Evolutionary conservation across 2,797 vertebrate genomes (phyloP), one percentile per base, ranked within the genome.

Genomic region (Myotis pilosus): DNA sequence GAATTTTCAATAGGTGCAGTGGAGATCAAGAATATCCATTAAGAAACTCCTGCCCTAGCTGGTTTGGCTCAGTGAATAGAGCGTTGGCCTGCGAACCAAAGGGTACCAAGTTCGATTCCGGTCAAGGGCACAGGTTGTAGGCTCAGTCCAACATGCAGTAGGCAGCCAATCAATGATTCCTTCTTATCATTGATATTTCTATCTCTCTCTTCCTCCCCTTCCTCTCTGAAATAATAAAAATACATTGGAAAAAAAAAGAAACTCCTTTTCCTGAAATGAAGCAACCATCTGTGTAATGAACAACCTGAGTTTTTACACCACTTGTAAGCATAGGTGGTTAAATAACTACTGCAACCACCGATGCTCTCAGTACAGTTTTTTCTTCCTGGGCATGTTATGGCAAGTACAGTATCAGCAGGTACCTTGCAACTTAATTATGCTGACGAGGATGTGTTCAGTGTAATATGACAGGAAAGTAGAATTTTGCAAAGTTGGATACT

Each of bases 321-420:
- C 33, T 62, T 80, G 87, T 25, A 30, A 79, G 69, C 80, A 86
- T 55, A 92, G 78, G 81, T 74, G 74, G 94, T 71, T 62, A 49
- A 82, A 15, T 16, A 38, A 76, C 16, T 38, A 49, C 72, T 75
- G n/a, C 47, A 75, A 12, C 9, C 69, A 25, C 30, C 19, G 49
- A 33, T 2, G 20, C 0, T 69, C 57, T 69, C 64, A 62, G 22
- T 90, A 66, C 74, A 13, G 10, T 19, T 51, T 89, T 88, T 68
- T 74, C 47, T 64, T 53, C 7, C 51, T 36, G 51, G 49, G 22
- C 22, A 8, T 76, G 51, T 38, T 55, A 55, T 15, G 25, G 55
- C 62, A 82, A 76, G 30, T 33, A 53, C 6, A 81, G 38, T 8
- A 76, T 60, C 76, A 82, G 15, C 64, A 69, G 55, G 25, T 28